Evolutionary conservation across 2,888 invertebrate genomes (phyloP).

Genomic region (Raillietiella orientalis): DNA sequence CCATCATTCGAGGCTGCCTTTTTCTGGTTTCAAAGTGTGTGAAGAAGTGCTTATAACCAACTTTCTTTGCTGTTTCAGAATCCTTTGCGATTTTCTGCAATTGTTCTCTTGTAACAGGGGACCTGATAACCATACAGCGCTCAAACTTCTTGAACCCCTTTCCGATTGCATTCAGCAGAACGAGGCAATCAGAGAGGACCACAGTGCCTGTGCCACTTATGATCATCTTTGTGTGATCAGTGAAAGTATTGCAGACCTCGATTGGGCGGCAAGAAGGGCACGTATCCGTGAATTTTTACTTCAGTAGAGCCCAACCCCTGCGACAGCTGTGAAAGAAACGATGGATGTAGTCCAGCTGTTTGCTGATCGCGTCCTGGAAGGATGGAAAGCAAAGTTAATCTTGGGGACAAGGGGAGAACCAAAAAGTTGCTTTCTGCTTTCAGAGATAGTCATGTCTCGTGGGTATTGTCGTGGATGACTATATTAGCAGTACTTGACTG

Average conservation of each 20-base stretch:
- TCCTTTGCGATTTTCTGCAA: slow-evolving; percentile 46
- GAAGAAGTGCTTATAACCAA: neutral
- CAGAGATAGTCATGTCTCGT: slow-evolving; percentile 61
- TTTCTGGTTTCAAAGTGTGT: too few species aligned
- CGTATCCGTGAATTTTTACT: slow-evolving; percentile 5
- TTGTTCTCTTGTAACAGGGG: slow-evolving; percentile 42
- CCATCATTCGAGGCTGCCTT: neutral
- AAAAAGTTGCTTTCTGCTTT: slow-evolving; percentile 4
- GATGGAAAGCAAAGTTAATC: slow-evolving; percentile 66
- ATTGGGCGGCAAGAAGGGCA: slow-evolving; percentile 41
- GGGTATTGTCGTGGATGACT: slow-evolving; percentile 76
- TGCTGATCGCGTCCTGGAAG: slow-evolving; percentile 86
- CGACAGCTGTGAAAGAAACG: slow-evolving; percentile 92
- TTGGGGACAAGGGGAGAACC: neutral
- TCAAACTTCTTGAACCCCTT: slow-evolving; percentile 40
- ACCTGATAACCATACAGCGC: slow-evolving; percentile 33
- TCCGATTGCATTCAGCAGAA: slow-evolving; percentile 50
- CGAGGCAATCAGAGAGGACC: slow-evolving; percentile 60
- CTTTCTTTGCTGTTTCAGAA: slow-evolving; percentile 18
- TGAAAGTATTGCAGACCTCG: slow-evolving; percentile 80
- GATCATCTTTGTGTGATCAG: slow-evolving; percentile 88
- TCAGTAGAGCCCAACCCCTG: slow-evolving; percentile 46
- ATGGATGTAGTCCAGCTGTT: slow-evolving; percentile 93
- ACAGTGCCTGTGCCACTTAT: slow-evolving; percentile 50
- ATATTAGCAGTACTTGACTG: slow-evolving; percentile 45